Base-by-base conservation (phyloP, 2,113 vertebrate species). In the Upupa epops region DNA sequence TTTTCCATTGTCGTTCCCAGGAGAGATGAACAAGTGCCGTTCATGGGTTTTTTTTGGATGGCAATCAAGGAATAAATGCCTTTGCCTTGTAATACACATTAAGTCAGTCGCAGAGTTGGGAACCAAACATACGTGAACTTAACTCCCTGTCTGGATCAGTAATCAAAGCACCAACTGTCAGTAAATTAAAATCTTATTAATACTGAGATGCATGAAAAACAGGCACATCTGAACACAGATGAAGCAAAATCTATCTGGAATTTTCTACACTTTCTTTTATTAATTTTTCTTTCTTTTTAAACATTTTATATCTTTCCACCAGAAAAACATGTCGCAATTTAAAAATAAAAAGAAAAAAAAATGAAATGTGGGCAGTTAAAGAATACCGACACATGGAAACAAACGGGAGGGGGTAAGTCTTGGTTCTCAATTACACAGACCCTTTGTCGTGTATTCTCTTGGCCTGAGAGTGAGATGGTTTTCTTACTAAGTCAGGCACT, bases 401-500 rank as follows among this genome's bases (percentile, higher is more conserved):
- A 88, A 93, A 89, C 5, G 40, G 40, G 15, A 25, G 37, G 81
- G 86, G 65, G 59, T 31, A 55, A 90, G 48, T 24, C 63, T 91
- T 94, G 95, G 78, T 84, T 96, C 71, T 93, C 75, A 92, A 8
- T 94, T 94, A 83, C 74, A 80, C 68, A 92, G 86, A 92, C 66
- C 63, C 71, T 94, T 83, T 94, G 92, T 94, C 91, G 84, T 93
- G 89, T 91, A 81, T 94, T 95, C 91, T 93, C 94, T 91, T 89
- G 89, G 94, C 81, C 78, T 85, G 52, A 0, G 10, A 85, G 45
- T 83, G 75, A 86, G 75, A 93, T 87, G 72, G 91, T 92, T 95
- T 92, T 92, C 92, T 85, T 84, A 92, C 81, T 95, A 90, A 95
- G 89, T 95, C 92, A 95, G 96, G 36, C 78, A 87, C 84, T 92